Conservation (phyloP, 2,888 invertebrate genomes). For the Onchidella celtica region DNA sequence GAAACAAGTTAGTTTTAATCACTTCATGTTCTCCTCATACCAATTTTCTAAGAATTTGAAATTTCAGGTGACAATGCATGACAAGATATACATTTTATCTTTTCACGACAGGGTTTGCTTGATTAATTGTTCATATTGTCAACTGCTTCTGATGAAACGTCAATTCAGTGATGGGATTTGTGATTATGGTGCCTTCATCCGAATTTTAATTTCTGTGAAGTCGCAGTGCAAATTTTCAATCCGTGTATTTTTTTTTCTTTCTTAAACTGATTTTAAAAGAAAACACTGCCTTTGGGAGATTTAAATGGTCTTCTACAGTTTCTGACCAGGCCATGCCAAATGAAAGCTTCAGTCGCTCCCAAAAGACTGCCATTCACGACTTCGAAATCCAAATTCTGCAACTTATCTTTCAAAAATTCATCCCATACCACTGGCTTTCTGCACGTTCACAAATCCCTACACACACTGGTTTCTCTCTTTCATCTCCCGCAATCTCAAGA, state of each 20-base stretch:
- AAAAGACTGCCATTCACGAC: constrained; percentile 3
- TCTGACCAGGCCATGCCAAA: neutral
- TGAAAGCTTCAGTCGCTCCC: neutral
- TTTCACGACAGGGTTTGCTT: constrained; percentile 28
- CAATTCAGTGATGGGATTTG: constrained; percentile 30
- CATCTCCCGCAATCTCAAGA: neutral
- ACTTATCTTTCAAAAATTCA: neutral
- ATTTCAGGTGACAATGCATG: too few relatives aligned
- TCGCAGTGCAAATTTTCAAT: neutral
- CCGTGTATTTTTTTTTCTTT: neutral
- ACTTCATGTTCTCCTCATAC: neutral
- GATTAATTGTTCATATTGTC: constrained; percentile 3
- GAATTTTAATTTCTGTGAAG: neutral
- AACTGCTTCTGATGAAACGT: neutral
- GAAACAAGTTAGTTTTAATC: neutral
- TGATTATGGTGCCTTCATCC: neutral
- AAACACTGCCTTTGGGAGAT: neutral
- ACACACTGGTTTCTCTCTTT: neutral
- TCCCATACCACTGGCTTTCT: constrained; percentile 7
- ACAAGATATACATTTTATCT: neutral
- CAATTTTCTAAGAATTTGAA: neutral
- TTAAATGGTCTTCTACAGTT: constrained; percentile 39
- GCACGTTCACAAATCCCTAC: constrained; percentile 35
- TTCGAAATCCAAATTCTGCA: neutral
- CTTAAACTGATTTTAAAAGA: neutral